A percentile compares a stretch with the other conserved stretches of the same genome.
These are phyloP conservation scores for Amaurobius ferox DNA, from an alignment of 2,888 invertebrate species.

Conservation along the genomic window DNA sequence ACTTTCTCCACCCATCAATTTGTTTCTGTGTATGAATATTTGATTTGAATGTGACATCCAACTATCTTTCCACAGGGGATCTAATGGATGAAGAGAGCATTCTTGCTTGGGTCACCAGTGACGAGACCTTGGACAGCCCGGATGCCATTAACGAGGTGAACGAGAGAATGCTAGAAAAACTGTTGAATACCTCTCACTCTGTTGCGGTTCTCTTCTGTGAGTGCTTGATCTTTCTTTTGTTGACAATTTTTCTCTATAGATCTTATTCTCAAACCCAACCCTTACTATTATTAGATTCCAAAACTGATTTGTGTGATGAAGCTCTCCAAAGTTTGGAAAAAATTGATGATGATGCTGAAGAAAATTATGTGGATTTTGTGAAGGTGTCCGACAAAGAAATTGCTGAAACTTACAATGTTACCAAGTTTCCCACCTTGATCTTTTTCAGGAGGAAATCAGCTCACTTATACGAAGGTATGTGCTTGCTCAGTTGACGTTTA, in stretches of 20 bases:
- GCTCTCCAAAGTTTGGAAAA: constrained; percentile 92
- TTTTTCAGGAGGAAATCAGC: constrained; percentile 82
- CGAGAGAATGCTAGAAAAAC: constrained; percentile 91
- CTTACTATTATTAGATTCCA: neutral
- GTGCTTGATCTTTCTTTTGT: too few species aligned
- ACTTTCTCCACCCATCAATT: too few species aligned
- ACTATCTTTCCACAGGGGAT: constrained; percentile 81
- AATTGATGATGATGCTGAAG: constrained; percentile 94
- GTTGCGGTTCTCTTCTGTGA: constrained; percentile 95
- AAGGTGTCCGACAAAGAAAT: constrained; percentile 93
- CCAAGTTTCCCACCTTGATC: constrained; percentile 87
- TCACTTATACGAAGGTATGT: constrained; percentile 83
- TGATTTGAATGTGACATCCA: too few species aligned
- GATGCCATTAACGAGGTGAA: constrained; percentile 96
- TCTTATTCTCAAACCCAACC: too few species aligned
- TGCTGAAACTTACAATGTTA: constrained; percentile 90
- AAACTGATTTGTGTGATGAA: constrained; percentile 87
- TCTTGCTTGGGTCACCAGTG: constrained; percentile 92
- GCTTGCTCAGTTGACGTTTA: neutral
- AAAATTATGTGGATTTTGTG: constrained; percentile 92
- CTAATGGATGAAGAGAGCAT: constrained; percentile 94
- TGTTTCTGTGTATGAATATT: too few species aligned
- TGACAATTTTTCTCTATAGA: too few species aligned
- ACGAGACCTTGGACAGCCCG: constrained; percentile 91
- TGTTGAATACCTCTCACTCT: constrained; percentile 90